phyloP scores from a whole-genome alignment of 2,113 vertebrate genomes.

The Triplophysa rosa region DNA sequence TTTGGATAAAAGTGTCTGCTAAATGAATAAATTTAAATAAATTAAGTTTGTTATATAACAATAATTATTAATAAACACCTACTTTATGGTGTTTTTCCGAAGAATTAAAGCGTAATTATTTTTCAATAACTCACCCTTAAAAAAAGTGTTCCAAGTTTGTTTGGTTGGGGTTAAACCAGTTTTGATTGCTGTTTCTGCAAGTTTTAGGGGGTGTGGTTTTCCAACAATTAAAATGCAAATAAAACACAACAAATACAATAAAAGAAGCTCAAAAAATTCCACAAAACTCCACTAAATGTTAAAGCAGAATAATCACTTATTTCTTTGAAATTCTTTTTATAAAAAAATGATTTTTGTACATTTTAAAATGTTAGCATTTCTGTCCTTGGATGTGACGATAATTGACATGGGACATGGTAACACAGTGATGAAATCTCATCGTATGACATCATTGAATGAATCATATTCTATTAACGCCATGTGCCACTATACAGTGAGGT shows the following conservation, averaged over 20 bases:
- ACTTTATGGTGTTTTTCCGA: not conserved
- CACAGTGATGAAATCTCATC: not conserved
- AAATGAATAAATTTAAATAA: not conserved
- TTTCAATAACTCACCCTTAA: not conserved
- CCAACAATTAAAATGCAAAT: not conserved
- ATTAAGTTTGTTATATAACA: not conserved
- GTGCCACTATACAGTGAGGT: not conserved
- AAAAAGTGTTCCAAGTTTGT: not conserved
- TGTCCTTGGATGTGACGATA: not conserved
- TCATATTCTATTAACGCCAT: not conserved
- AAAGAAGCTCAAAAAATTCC: not conserved
- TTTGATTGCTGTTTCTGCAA: not conserved
- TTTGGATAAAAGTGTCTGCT: no score
- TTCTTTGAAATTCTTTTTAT: no score
- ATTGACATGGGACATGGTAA: not conserved
- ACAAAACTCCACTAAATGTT: not conserved
- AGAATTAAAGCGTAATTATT: not conserved
- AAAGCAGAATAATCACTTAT: not conserved
- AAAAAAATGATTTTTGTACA: not conserved
- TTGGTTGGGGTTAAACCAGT: not conserved
- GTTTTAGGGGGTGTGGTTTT: conserved; percentile 12
- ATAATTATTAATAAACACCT: not conserved
- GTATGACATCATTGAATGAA: not conserved
- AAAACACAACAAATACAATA: not conserved
- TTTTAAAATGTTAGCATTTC: no score